These are phyloP conservation scores for Vultur gryphus DNA, from an alignment of 2,797 vertebrate genomes.

Conservation along the genomic window DNA sequence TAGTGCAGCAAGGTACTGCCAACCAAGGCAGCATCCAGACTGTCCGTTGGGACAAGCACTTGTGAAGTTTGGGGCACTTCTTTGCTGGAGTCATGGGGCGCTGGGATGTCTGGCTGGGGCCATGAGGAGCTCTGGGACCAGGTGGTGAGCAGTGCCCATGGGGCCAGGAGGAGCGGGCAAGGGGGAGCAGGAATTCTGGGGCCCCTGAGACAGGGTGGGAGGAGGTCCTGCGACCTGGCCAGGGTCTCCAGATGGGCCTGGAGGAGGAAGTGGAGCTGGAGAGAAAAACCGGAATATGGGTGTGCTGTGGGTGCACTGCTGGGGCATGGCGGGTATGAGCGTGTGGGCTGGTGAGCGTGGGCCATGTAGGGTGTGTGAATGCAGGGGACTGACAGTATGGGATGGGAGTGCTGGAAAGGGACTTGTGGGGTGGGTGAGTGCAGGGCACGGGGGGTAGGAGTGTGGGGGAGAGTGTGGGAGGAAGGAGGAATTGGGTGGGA, in stretches of 20 bases:
- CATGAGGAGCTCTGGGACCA: background rate
- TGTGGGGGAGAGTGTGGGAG: background rate
- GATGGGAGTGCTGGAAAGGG: background rate
- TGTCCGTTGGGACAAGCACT: accelerated
- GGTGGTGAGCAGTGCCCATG: background rate
- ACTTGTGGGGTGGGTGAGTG: background rate
- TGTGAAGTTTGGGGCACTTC: background rate
- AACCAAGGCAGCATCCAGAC: background rate
- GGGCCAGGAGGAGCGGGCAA: background rate
- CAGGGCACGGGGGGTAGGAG: background rate
- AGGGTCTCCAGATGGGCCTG: background rate
- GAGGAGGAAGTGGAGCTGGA: background rate
- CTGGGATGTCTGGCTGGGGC: background rate
- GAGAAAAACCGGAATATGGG: accelerated
- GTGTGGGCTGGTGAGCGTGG: background rate
- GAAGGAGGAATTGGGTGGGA: background rate
- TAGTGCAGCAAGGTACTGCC: background rate
- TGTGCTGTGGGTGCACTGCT: background rate
- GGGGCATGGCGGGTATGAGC: background rate
- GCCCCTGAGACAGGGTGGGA: background rate
- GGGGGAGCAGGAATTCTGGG: background rate
- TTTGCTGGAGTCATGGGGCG: background rate
- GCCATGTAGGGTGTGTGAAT: too few relatives aligned
- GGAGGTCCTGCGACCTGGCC: background rate
- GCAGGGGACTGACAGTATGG: background rate